Base-by-base conservation (phyloP, 92 coral and sea anemone species). In the Porites rus region DNA sequence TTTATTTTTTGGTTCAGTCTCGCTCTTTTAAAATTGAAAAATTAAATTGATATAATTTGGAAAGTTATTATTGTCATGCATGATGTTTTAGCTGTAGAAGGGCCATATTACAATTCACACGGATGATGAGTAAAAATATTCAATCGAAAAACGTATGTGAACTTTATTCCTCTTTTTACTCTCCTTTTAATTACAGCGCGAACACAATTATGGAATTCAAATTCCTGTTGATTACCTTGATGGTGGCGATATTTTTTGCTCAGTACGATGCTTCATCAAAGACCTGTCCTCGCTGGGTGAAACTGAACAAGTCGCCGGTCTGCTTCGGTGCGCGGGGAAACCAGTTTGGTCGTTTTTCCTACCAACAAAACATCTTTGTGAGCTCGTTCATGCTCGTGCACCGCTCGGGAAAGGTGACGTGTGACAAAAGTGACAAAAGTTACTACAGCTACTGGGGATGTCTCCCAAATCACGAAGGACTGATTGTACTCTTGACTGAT, bases 381-480 rank as follows among this genome's bases (percentile, higher is more conserved):
- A 80, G 75, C 74, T 80, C 84, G 64, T 80, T 80, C 51, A 65
- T 80, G 84, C 50, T 80, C 63, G 84, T 80, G 65, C 84, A 65
- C 75, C 84, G 84, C 75, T 65, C 84, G 62, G 84, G 84, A 66
- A 65, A 6, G 21, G 84, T 80, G 21, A 10, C 84, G 0, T 66
- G 24, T 22, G 1, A 22, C 24, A 22, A 22, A 22, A 22, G 24
- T 22, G 24, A 22, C 24, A 22, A 22, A 22, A 22, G 24, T 22
- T 1, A 22, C 24, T 22, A 22, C 24, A 22, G 24, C 24, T 22
- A 22, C 24, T 22, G 24, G 24, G 24, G 24, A 22, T 22, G 24
- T 22, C 24, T 22, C 0, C 24, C 24, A 22, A 22, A 22, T 22
- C 24, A 22, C 24, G 24, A 22, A 22, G 24, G 24, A 22, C 75